phyloP scores from a whole-genome alignment of 2,797 vertebrate genomes.

The Paramormyrops hopkinsi region DNA sequence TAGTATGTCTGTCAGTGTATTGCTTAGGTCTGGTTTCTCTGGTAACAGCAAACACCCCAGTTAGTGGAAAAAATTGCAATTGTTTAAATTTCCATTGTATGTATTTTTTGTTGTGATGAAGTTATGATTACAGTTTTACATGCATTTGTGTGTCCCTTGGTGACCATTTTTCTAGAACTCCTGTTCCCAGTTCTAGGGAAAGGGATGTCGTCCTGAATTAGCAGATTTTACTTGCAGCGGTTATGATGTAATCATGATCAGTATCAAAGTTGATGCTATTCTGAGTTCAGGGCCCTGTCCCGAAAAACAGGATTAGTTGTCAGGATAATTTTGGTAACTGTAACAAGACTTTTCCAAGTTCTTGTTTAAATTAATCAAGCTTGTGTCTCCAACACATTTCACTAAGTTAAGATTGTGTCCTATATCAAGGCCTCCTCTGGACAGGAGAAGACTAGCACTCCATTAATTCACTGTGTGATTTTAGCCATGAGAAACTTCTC shows the following conservation, averaged over 20 bases:
- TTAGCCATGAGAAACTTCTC: not conserved
- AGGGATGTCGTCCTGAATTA: not conserved
- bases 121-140: not conserved
- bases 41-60: not conserved
- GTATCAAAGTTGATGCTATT: not conserved
- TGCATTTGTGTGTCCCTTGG: not conserved
- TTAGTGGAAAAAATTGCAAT: not conserved
- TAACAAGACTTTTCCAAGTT: not conserved
- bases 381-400: not conserved
- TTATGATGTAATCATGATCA: not conserved
- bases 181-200: not conserved
- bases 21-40: not conserved
- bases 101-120: not conserved
- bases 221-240: not conserved
- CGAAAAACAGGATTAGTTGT: not conserved
- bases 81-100: not conserved
- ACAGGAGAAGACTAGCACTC: not conserved
- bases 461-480: not conserved
- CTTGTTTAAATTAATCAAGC: not conserved
- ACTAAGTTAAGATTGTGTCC: not conserved
- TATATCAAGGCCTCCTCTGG: not conserved
- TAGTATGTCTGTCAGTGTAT: not conserved
- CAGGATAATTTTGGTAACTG: not conserved
- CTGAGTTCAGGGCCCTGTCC: not conserved
- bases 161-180: not conserved